A percentile compares a stretch with the other conserved stretches of the same genome.
Evolutionary conservation across 1,140 invertebrate species (phyloP).

Genomic region (Calliphora vicina): DNA sequence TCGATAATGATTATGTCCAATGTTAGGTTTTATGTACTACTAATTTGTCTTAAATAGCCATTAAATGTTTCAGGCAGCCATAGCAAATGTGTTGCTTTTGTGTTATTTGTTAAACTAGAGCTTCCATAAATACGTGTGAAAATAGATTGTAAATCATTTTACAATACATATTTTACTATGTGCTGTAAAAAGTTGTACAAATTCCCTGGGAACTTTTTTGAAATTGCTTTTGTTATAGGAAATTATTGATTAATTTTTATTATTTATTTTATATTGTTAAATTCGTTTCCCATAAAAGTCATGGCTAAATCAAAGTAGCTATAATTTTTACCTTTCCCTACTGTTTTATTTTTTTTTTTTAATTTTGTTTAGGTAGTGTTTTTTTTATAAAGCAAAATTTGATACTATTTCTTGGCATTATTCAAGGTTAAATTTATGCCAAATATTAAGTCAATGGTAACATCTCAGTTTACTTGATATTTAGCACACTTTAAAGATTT

Average conservation of each 20-base stretch:
- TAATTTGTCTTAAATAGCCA: constrained; percentile 1
- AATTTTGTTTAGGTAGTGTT: no score
- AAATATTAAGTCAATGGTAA: background rate
- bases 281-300: background rate
- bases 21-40: no score
- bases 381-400: background rate
- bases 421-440: constrained; percentile 20
- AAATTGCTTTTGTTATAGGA: background rate
- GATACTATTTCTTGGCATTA: background rate
- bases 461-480: constrained; percentile 26
- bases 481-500: constrained; percentile 21
- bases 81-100: background rate
- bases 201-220: background rate
- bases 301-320: background rate
- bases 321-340: background rate
- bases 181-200: background rate
- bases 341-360: no score
- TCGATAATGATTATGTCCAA: no score
- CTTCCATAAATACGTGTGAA: background rate
- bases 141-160: background rate
- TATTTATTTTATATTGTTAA: background rate
- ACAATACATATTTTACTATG: no score
- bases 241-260: background rate
- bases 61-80: background rate
- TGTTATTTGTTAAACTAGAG: background rate